Evolutionary conservation across 1,140 invertebrate genomes (phyloP), one percentile per base, ranked within the genome.

Genomic region (Lineus longissimus): DNA sequence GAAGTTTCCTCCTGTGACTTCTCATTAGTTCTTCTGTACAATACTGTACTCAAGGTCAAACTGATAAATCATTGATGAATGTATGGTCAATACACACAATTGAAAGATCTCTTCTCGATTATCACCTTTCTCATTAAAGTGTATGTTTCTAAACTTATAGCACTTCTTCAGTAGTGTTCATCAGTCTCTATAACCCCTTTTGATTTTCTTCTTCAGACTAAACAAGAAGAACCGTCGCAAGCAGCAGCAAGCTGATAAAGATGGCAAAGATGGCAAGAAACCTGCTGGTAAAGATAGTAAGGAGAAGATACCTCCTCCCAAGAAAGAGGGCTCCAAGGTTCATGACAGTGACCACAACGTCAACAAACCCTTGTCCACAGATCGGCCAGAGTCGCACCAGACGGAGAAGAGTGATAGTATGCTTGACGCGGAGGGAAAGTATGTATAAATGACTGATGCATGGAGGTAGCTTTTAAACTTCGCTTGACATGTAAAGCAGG

Each of bases 301-400:
- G 55, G 61, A 54, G 22, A 56, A 36, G 17, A 27, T 59, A 19
- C 45, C 59, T 15, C 33, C 61, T 59, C 23, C 43, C 2, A 66
- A 71, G 51, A 55, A 56, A 11, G 59, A 66, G 51, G 62, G 62
- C 56, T 66, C 62, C 1, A 74, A 73, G 62, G 65, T 64, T 45
- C 70, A 74, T 55, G 73, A 77, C 47, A 70, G 69, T 31, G 75
- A 78, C n/a, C 74, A 79, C 29, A 62, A 62, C 9, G 63, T 61
- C 33, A 62, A 64, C 58, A 68, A 76, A 58, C 67, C 62, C 17
- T 68, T 71, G 54, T 65, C 59, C 36, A 68, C 65, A 27, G 78
- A 79, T 19, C 62, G 79, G 22, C 78, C 79, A 11, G 79, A 81
- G 55, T 79, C 76, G 23, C 77, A 79, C 58, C 63, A 70, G 33